These are phyloP conservation scores for Adelognathus sp. DNA, from an alignment of 2,888 invertebrate species.

Conservation along the genomic window DNA sequence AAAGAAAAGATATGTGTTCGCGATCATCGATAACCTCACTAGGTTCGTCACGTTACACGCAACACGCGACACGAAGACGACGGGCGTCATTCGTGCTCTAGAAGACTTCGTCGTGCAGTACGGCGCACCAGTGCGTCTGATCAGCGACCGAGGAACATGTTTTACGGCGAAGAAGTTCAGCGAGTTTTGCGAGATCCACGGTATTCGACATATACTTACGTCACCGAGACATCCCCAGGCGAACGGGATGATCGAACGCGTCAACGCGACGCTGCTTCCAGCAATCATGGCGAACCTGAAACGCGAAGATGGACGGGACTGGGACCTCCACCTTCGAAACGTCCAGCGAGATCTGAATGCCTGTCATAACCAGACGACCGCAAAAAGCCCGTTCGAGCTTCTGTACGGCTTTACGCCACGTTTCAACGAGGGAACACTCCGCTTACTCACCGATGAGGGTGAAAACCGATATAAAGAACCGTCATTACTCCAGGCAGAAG, in stretches of 20 bases:
- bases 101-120: conserved; percentile 5
- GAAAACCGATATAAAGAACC: not conserved
- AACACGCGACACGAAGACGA: not conserved
- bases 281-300: not conserved
- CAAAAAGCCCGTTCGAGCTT: conserved; percentile 52
- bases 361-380: conserved; percentile 42
- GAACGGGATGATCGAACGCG: conserved; percentile 53
- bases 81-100: not conserved
- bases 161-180: conserved; percentile 7
- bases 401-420: conserved; percentile 48
- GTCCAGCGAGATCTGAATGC: conserved; percentile 58
- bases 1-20: conserved; percentile 61
- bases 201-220: conserved; percentile 47
- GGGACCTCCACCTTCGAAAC: conserved; percentile 23
- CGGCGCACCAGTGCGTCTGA: conserved; percentile 27
- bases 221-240: conserved; percentile 59
- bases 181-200: conserved; percentile 46
- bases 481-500: not conserved
- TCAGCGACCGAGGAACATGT: conserved; percentile 53
- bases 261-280: conserved; percentile 38
- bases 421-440: conserved; percentile 31
- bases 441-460: not conserved
- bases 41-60: conserved; percentile 1
- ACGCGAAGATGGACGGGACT: conserved; percentile 2
- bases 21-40: conserved; percentile 63